Percentiles rank a stretch among this genome's conserved stretches.
These are phyloP conservation scores for Pseudochaenichthys georgianus DNA, from an alignment of 2,797 vertebrate species.

Conservation along the genomic window DNA sequence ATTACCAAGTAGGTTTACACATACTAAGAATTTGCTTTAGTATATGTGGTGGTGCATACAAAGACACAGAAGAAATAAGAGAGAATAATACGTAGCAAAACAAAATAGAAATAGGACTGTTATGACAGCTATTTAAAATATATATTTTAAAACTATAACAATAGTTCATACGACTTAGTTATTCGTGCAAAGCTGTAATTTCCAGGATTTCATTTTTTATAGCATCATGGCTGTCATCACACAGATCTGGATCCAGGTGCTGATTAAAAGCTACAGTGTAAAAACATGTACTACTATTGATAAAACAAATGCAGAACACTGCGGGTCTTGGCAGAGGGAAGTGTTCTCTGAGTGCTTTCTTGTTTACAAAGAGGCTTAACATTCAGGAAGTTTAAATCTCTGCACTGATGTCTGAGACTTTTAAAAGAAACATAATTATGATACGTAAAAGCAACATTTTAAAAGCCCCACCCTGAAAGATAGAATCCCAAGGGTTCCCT, in stretches of 20 bases:
- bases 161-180: not conserved
- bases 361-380: constrained; percentile 41
- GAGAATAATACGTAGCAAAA: no score
- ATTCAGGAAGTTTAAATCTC: constrained; percentile 17
- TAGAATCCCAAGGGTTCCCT: no score
- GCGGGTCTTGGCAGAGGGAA: constrained; percentile 5
- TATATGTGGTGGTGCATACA: no score
- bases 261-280: constrained; percentile 21
- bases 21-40: no score
- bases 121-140: no score
- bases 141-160: no score
- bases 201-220: constrained; percentile 1
- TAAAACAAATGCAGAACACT: constrained; percentile 26
- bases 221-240: not conserved
- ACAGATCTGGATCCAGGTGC: constrained; percentile 21
- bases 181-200: constrained; percentile 12
- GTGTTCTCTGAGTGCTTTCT: constrained; percentile 26
- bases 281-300: constrained; percentile 32
- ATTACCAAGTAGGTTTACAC: no score
- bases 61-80: no score
- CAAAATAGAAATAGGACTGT: no score
- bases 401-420: not conserved
- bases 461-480: no score
- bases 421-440: not conserved
- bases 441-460: not conserved